These are phyloP conservation scores for Lates calcarifer DNA, from an alignment of 2,113 vertebrate species.

Conservation along the genomic window DNA sequence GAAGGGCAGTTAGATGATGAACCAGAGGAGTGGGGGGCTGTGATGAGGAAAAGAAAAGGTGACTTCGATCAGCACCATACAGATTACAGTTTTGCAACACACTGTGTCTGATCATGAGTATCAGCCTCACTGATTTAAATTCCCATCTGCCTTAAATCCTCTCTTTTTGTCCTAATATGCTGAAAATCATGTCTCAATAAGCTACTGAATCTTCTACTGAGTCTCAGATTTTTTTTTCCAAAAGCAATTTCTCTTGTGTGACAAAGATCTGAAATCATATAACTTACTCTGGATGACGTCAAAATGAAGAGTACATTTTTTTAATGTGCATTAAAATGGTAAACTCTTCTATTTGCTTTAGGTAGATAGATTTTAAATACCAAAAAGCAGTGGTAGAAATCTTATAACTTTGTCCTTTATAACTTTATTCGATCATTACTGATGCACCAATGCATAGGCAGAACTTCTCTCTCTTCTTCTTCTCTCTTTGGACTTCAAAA, in stretches of 20 bases:
- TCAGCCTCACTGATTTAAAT: conserved; percentile 28
- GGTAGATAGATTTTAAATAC: too few species aligned
- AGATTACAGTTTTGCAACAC: conserved; percentile 12
- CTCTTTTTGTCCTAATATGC: not conserved
- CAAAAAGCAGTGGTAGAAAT: too few species aligned
- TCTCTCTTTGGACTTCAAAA: too few species aligned
- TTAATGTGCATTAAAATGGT: too few species aligned
- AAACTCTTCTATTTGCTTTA: not conserved
- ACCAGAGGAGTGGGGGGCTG: not conserved
- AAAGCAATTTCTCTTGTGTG: not conserved
- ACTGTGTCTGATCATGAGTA: conserved; percentile 8
- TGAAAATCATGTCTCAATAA: not conserved
- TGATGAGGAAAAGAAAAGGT: conserved; percentile 32
- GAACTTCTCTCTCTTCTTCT: too few species aligned
- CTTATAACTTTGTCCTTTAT: not conserved
- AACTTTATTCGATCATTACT: not conserved
- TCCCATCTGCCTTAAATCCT: not conserved
- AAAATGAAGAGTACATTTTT: too few species aligned
- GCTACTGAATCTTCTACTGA: not conserved
- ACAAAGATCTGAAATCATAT: not conserved
- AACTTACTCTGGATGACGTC: not conserved
- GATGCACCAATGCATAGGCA: too few species aligned
- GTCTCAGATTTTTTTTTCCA: not conserved
- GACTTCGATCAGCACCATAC: conserved; percentile 51
- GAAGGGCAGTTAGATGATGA: conserved; percentile 22